Percentiles rank a stretch among this genome's conserved stretches.
Evolutionary conservation across 2,113 vertebrate species (phyloP).

Genomic region (Solenodon paradoxus): DNA sequence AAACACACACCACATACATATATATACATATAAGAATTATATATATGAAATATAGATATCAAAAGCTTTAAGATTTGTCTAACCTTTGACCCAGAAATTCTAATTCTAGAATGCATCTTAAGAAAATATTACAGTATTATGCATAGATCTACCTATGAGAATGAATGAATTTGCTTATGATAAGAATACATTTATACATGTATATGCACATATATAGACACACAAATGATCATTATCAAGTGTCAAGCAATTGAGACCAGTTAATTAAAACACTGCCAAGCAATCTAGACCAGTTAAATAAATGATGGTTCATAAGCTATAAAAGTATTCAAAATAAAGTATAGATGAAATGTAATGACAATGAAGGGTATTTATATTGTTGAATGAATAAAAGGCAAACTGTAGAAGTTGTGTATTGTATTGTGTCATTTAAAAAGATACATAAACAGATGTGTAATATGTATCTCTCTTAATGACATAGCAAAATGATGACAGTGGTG

Average conservation of each 20-base stretch:
- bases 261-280: background rate
- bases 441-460: background rate
- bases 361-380: background rate
- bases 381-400: background rate
- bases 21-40: too few species aligned
- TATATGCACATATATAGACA: too few species aligned
- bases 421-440: background rate
- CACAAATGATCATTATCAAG: too few species aligned
- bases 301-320: background rate
- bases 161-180: background rate
- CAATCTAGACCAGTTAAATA: background rate
- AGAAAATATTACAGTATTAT: background rate
- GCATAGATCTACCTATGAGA: background rate
- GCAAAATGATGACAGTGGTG: background rate
- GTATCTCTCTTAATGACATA: background rate
- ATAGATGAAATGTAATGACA: background rate
- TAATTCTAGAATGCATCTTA: background rate
- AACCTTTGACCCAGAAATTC: background rate
- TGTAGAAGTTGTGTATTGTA: background rate
- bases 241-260: background rate
- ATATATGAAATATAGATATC: background rate
- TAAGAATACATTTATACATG: background rate
- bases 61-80: background rate
- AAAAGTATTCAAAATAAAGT: constrained; percentile 1
- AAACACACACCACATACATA: too few species aligned